Evolutionary conservation across 2,888 invertebrate species (phyloP), one percentile per base, ranked within the genome.

Genomic region (Pherbina coryleti): DNA sequence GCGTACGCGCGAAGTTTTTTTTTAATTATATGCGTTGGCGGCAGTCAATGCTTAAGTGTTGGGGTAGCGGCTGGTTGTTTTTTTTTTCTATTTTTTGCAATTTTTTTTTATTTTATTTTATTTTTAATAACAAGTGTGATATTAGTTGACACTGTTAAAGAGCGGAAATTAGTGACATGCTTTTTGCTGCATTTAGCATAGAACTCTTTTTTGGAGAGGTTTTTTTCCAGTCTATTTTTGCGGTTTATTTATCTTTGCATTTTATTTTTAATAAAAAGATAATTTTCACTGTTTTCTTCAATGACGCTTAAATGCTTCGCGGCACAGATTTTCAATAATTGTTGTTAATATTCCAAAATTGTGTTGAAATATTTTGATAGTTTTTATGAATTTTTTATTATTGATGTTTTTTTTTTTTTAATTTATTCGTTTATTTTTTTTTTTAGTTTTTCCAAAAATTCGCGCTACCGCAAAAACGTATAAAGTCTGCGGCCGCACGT

Each of bases 1-100:
- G 69, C 76, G 77, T 60, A 70, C 76, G 57, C 78, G 78, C 79
- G 75, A 80, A 81, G 71, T 80, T 80, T 79, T 79, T 80, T 80
- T 79, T 79, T 71, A 73, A 53, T 60, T 60, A 60, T 60, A 28
- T 25, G 25, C 28, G n/a, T 60, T 60, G 60, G 28, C 60, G 28
- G 22, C 34, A 31, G 34, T 44, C 67, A 67, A 34, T 11, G 17
- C 67, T 66, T 31, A 31, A 67, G 34, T 67, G 67, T 67, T 67
- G 44, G 34, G 67, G 3, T 31, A 37, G 22, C 34, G 14, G 28
- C 34, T 19, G n/a, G 57, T 57, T 76, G 37, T 31, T 11, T 11
- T 11, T 44, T 14, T 44, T 44, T 11, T 11, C 5, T 31, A 1
- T 2, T 11, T 44, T 44, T 44, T 44, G 44, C 44, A 44, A 28